A percentile compares a stretch with the other conserved stretches of the same genome.
Conservation (phyloP, 2,797 vertebrate species). For the Microchirus variegatus region DNA sequence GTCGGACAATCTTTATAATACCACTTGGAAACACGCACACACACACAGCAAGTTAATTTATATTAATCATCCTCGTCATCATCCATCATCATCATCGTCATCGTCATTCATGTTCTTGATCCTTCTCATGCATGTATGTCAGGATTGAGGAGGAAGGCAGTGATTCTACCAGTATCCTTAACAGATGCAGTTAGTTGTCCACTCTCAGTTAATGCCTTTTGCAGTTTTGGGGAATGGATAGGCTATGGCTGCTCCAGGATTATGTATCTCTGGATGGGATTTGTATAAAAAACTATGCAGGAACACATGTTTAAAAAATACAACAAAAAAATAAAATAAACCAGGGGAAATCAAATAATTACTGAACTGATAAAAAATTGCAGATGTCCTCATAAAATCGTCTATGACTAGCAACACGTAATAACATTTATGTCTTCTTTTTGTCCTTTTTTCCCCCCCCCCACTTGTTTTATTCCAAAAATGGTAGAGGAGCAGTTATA, state of each 20-base stretch:
- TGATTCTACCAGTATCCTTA: slow-evolving; percentile 71
- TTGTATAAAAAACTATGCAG: slow-evolving; percentile 86
- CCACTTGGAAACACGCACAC: slow-evolving; percentile 67
- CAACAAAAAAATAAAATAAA: slow-evolving; percentile 64
- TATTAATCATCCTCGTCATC: slow-evolving; percentile 48
- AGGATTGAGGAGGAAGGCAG: slow-evolving; percentile 73
- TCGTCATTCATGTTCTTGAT: slow-evolving; percentile 31
- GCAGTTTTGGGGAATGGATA: slow-evolving; percentile 76
- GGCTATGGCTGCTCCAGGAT: slow-evolving; percentile 77
- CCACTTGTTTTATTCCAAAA: slow-evolving; percentile 86
- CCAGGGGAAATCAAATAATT: slow-evolving; percentile 60
- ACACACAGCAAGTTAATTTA: slow-evolving; percentile 58
- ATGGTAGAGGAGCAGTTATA: slow-evolving; percentile 97
- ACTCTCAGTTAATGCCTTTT: slow-evolving; percentile 67
- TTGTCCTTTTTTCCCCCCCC: slow-evolving; percentile 65
- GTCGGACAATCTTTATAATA: slow-evolving; percentile 62
- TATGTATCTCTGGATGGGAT: slow-evolving; percentile 84
- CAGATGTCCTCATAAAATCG: slow-evolving; percentile 91
- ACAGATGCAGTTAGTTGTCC: slow-evolving; percentile 44
- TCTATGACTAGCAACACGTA: slow-evolving; percentile 99
- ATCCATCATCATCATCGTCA: slow-evolving; percentile 22
- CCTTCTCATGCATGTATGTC: slow-evolving; percentile 57
- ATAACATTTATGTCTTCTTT: slow-evolving; percentile 88
- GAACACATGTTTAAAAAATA: slow-evolving; percentile 66
- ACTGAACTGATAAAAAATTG: slow-evolving; percentile 82